These are phyloP conservation scores for Sebastes schlegelii DNA, from an alignment of 2,113 vertebrate genomes.

Conservation along the genomic window DNA sequence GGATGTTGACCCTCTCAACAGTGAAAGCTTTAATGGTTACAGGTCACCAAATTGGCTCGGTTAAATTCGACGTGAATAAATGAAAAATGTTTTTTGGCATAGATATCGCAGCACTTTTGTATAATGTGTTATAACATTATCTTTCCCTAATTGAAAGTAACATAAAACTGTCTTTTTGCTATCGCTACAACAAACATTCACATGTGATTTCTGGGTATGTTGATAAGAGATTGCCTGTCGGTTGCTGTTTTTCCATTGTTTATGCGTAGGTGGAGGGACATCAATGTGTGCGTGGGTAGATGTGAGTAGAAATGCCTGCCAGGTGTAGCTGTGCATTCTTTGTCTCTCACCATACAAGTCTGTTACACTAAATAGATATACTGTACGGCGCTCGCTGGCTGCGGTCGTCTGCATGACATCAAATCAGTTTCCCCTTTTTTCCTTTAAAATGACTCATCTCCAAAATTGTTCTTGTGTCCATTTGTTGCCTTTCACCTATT, in stretches of 20 bases:
- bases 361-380: conserved; percentile 51
- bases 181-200: conserved; percentile 8
- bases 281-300: conserved; percentile 73
- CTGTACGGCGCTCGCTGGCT: conserved; percentile 2
- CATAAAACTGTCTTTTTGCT: background rate
- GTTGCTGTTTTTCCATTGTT: conserved; percentile 66
- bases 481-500: conserved; percentile 42
- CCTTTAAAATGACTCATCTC: conserved; percentile 24
- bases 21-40: conserved; percentile 5
- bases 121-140: background rate
- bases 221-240: conserved; percentile 21
- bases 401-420: background rate
- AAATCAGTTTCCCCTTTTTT: conserved; percentile 19
- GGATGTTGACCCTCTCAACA: background rate
- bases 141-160: conserved; percentile 8
- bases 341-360: conserved; percentile 55
- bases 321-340: conserved; percentile 72
- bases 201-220: conserved; percentile 26
- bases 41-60: background rate
- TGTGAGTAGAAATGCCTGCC: conserved; percentile 76
- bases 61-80: background rate
- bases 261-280: conserved; percentile 72
- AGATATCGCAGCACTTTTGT: background rate
- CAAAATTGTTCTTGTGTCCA: conserved; percentile 30
- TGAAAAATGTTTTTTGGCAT: background rate